These are phyloP conservation scores for Calycopis cecrops DNA, from an alignment of 1,140 invertebrate genomes.

Conservation along the genomic window DNA sequence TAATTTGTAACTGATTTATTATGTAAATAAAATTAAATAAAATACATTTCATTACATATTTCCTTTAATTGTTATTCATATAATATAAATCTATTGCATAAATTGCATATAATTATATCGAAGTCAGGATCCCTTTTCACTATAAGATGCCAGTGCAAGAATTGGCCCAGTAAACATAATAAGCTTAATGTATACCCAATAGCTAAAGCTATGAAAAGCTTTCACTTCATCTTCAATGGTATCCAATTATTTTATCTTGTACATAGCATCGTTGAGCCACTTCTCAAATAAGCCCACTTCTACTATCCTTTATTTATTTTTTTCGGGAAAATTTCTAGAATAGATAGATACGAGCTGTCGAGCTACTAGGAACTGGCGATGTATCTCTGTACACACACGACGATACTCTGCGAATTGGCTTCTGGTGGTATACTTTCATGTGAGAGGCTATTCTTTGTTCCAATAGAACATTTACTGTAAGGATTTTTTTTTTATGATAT, in stretches of 20 bases:
- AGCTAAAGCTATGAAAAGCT: slow-evolving; percentile 80
- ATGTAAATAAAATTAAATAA: slow-evolving; percentile 16
- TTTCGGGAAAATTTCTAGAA: too few species aligned
- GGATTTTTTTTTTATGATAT: too few species aligned
- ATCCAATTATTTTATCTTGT: slow-evolving; percentile 58
- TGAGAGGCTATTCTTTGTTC: too few species aligned
- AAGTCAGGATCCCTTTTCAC: slow-evolving; percentile 81
- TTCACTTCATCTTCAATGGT: slow-evolving; percentile 74
- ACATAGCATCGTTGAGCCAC: slow-evolving; percentile 85
- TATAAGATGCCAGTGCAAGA: slow-evolving; percentile 79
- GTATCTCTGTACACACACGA: too few species aligned
- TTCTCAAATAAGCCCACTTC: slow-evolving; percentile 86
- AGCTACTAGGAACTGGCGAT: too few species aligned
- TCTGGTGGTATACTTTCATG: too few species aligned
- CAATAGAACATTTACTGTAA: too few species aligned
- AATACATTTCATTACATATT: slow-evolving; percentile 22
- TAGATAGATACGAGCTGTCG: too few species aligned
- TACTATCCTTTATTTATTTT: slow-evolving; percentile 78
- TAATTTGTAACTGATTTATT: slow-evolving; percentile 7
- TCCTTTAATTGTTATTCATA: slow-evolving; percentile 54
- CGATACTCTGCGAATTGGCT: too few species aligned
- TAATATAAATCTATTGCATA: slow-evolving; percentile 78
- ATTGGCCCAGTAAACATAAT: slow-evolving; percentile 76
- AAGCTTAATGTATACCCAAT: slow-evolving; percentile 81
- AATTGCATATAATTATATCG: too few species aligned